Percentiles rank a stretch among this genome's conserved stretches.
These are phyloP conservation scores for Pristis pectinata DNA, from an alignment of 2,797 vertebrate species.

Conservation along the genomic window DNA sequence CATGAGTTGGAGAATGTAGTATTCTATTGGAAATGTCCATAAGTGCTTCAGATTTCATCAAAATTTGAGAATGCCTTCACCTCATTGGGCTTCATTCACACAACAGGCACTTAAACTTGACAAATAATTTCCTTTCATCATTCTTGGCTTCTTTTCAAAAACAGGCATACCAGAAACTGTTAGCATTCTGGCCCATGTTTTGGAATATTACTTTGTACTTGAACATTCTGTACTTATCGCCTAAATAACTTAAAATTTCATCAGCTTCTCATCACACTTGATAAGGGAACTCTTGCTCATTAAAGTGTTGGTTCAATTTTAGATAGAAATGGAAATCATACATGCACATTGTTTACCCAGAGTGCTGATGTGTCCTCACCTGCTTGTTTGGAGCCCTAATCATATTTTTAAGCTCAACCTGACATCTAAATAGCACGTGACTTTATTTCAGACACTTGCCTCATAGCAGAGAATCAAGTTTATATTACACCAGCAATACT, in stretches of 20 bases:
- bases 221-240: background rate
- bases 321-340: background rate
- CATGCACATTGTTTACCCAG: background rate
- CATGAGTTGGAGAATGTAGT: background rate
- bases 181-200: background rate
- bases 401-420: background rate
- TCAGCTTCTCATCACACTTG: background rate
- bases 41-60: background rate
- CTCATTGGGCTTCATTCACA: background rate
- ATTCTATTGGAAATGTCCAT: background rate
- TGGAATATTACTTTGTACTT: background rate
- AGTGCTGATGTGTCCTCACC: background rate
- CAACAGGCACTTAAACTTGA: background rate
- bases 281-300: background rate
- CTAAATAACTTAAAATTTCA: background rate
- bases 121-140: conserved; percentile 16
- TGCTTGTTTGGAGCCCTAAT: background rate
- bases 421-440: background rate
- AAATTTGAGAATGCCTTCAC: background rate
- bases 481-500: background rate
- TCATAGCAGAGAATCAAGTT: background rate
- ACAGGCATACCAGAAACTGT: background rate
- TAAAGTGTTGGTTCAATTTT: background rate
- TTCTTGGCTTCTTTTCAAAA: conserved; percentile 15
- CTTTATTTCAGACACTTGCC: background rate